Percentiles rank a stretch among this genome's conserved stretches.
Evolutionary conservation across 2,888 invertebrate genomes (phyloP).

Genomic region (Clivina fossor): DNA sequence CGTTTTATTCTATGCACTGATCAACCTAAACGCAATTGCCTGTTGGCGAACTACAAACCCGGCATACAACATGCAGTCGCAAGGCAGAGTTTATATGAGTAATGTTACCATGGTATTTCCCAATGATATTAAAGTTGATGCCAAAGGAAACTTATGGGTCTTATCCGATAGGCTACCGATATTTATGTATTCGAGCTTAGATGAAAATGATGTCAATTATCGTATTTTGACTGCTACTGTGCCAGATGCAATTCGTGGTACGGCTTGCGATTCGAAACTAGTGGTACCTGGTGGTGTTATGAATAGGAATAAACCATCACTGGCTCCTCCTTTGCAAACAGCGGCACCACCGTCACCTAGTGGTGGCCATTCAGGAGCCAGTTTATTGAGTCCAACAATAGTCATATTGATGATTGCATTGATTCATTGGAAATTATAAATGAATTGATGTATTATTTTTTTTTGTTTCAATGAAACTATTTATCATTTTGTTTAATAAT

Average conservation of each 20-base stretch:
- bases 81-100: constrained; percentile 72
- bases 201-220: constrained; percentile 68
- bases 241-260: constrained; percentile 69
- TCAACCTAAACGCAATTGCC: constrained; percentile 74
- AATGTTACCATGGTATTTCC: constrained; percentile 74
- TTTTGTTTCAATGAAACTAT: too few species aligned
- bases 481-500: too few species aligned
- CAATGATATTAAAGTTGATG: constrained; percentile 76
- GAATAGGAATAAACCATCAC: constrained; percentile 9
- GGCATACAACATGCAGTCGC: constrained; percentile 67
- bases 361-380: constrained; percentile 4
- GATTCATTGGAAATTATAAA: too few species aligned
- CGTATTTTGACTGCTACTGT: constrained; percentile 70
- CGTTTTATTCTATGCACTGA: constrained; percentile 72
- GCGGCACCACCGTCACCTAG: not conserved
- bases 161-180: constrained; percentile 71
- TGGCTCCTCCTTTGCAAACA: not conserved
- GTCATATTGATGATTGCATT: too few species aligned
- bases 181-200: constrained; percentile 68
- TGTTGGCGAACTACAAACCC: constrained; percentile 75
- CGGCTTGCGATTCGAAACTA: constrained; percentile 66
- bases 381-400: too few species aligned
- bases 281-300: constrained; percentile 40
- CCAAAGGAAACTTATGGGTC: constrained; percentile 71
- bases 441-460: too few species aligned